Base-by-base conservation (phyloP, 1,140 invertebrate genomes). In the honey bee (Apis mellifera) region DNA sequence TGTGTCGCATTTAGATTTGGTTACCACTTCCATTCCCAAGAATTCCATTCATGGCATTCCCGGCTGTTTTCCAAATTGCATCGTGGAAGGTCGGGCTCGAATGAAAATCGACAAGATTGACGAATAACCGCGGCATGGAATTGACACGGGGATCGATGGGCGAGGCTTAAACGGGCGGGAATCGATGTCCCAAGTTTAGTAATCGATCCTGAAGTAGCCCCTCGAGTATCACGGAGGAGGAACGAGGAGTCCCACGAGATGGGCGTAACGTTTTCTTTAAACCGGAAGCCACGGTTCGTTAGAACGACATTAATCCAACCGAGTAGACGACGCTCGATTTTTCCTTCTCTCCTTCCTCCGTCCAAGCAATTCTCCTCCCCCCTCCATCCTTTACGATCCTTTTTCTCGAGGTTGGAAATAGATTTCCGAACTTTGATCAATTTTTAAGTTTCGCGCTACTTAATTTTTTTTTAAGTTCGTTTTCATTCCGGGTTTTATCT, bases 241-340 rank as follows among this genome's bases (percentile, higher is more conserved):
- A 26, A 42, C 17, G 12, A 19, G 60, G 9, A 15, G 5, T n/a
- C 1, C 21, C 32, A 8, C 42, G 0, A 32, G 42, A 12, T 8
- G 12, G 65, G 65, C 21, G 19, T 13, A 50, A 5, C 65, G 60
- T 87, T 82, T 78, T 62, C 73, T 81, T 86, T 82, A 81, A 84
- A 68, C 26, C 55, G 75, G 60, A 32, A 59, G 9, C 88, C 42
- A 52, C 48, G 90, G 89, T 89, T 90, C 83, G 89, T 89, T 86
- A 86, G 86, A 90, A 82, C 83, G 76, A 74, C 78, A 79, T 83
- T 90, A 88, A 90, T 90, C 80, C 84, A 42, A 42, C 32, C 54
- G 54, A 86, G 87, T 88, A 84, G 52, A 78, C 26, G 42, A n/a
- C 65, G 68, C 68, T 68, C 59, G 76, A 77, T 62, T 84, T 85